Evolutionary conservation across 2,797 vertebrate genomes (phyloP).

Genomic region (Brotula barbata): DNA sequence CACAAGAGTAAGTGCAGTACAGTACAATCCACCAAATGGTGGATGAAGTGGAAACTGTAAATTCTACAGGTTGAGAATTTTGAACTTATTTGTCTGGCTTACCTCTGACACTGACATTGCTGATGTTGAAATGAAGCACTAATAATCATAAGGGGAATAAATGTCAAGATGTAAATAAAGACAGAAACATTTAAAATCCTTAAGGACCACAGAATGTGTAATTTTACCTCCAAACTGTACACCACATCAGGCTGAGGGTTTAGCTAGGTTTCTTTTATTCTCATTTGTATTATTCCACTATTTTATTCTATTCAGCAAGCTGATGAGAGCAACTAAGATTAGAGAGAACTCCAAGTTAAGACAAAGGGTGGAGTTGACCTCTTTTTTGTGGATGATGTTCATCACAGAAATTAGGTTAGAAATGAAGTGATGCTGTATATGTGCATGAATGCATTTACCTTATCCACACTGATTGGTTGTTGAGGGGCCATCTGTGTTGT

Average conservation of each 20-base stretch:
- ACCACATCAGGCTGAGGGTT: slow-evolving; percentile 3
- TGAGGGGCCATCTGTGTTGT: neutral
- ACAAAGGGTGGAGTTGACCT: slow-evolving; percentile 33
- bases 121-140: no score
- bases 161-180: no score
- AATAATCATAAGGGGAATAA: no score
- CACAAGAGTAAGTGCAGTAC: no score
- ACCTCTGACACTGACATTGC: no score
- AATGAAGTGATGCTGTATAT: neutral
- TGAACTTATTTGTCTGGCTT: no score
- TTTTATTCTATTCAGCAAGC: slow-evolving; percentile 44
- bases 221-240: no score
- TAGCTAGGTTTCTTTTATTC: slow-evolving; percentile 22
- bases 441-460: neutral
- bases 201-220: no score
- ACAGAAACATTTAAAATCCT: no score
- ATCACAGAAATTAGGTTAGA: slow-evolving; percentile 8
- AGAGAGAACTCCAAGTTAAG: slow-evolving; percentile 15
- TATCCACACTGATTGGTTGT: neutral
- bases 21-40: no score
- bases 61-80: no score
- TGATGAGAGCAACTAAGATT: slow-evolving; percentile 38
- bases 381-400: slow-evolving; percentile 31
- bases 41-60: no score
- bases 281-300: slow-evolving; percentile 37